Evolutionary conservation across 2,797 vertebrate genomes (phyloP), one percentile per base, ranked within the genome.

Genomic region (Florisuga fusca): DNA sequence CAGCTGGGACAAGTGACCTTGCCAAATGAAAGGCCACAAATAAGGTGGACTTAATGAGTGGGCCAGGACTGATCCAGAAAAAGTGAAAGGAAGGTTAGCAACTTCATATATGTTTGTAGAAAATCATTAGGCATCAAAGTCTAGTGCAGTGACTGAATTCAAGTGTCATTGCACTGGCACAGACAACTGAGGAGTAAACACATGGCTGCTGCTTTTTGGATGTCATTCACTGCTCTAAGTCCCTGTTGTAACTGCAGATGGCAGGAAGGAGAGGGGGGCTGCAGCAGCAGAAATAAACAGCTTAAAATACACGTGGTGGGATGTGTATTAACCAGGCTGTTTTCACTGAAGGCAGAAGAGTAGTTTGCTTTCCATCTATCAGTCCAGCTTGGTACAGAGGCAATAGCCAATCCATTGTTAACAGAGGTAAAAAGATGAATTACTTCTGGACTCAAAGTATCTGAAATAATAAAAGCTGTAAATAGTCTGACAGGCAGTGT

Each of bases 401-500:
- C 74, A 94, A 94, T 88, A 78, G 71, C 36, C 68, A 94, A 84
- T 89, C 83, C 66, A 83, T 55, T 77, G 53, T 91, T 90, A 95
- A 80, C 41, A 64, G 55, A 54, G 15, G 62, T 76, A 91, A 61
- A n/a, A 83, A 80, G 63, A 88, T 58, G 4, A 94, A 93, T 96
- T 93, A 86, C 82, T 92, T 69, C 76, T 83, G 93, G 92, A 86
- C 87, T 77, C 66, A 62, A 72, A 87, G 45, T 63, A 87, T 83
- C 57, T 78, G 67, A 85, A 94, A 87, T 66, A 89, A 93, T 80
- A 92, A 93, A 92, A 83, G 78, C 34, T 9, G 12, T 75, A 91
- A 94, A 95, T 68, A 74, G 33, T 77, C 82, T 91, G 92, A 87
- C 79, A 93, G 73, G 77, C 58, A 82, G 72, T 31, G 1, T 89